These are phyloP conservation scores for Drosophila picticornis DNA, from an alignment of 2,888 invertebrate genomes.

Conservation along the genomic window DNA sequence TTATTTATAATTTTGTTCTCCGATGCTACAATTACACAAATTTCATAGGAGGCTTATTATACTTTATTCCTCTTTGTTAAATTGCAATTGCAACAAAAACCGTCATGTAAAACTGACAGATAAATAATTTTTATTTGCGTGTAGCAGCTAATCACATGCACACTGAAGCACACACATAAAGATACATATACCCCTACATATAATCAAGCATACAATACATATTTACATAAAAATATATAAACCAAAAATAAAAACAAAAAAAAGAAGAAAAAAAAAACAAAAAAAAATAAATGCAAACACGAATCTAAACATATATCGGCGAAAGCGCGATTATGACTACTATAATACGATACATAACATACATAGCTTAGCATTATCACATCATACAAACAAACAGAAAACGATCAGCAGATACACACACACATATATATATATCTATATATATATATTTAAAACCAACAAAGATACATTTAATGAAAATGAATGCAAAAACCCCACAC, in stretches of 20 bases:
- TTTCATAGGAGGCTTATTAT: constrained; percentile 62
- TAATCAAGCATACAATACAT: constrained; percentile 65
- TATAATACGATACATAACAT: constrained; percentile 35
- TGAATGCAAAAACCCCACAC: constrained; percentile 27
- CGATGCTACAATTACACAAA: constrained; percentile 11
- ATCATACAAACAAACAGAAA: constrained; percentile 41
- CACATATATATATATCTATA: background rate
- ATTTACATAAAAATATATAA: constrained; percentile 58
- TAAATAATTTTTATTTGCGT: constrained; percentile 20
- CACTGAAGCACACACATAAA: constrained; percentile 39
- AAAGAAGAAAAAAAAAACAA: constrained; percentile 17
- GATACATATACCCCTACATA: constrained; percentile 55
- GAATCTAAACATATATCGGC: constrained; percentile 62
- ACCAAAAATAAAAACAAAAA: constrained; percentile 26
- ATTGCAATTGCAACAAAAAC: constrained; percentile 32
- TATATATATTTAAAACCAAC: constrained; percentile 5
- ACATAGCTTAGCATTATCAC: constrained; percentile 50
- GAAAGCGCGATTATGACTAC: constrained; percentile 43
- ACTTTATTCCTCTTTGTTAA: constrained; percentile 51
- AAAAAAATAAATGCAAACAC: constrained; percentile 50
- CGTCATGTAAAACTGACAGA: constrained; percentile 11
- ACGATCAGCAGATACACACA: constrained; percentile 25
- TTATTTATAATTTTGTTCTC: constrained; percentile 14
- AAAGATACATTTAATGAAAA: constrained; percentile 39
- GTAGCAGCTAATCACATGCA: constrained; percentile 28